Conservation (phyloP, 2,797 vertebrate genomes). For the Buceros bicornis region DNA sequence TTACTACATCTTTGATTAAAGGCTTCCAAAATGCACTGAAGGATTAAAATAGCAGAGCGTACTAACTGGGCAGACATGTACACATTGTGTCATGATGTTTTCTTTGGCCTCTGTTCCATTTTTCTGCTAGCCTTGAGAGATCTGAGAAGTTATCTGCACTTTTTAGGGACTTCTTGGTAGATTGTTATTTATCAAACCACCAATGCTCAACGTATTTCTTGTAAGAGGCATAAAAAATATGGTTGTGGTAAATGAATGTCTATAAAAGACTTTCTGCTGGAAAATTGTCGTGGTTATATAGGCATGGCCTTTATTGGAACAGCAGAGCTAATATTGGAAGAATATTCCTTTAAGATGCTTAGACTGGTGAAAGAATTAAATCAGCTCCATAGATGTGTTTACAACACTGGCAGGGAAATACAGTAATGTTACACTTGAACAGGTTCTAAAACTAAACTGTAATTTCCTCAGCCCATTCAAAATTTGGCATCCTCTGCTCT, state of each 20-base stretch:
- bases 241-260: background rate
- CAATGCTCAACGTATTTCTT: background rate
- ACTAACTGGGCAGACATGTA: background rate
- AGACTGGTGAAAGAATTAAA: background rate
- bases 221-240: background rate
- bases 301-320: slow-evolving; percentile 4
- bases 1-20: slow-evolving; percentile 49
- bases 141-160: slow-evolving; percentile 10
- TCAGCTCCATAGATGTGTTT: background rate
- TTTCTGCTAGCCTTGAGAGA: slow-evolving; percentile 13
- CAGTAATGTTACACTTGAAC: background rate
- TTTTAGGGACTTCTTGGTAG: background rate
- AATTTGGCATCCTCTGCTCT: background rate
- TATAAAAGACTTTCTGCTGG: slow-evolving; percentile 13
- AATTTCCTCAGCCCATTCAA: background rate
- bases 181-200: background rate
- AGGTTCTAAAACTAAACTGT: background rate
- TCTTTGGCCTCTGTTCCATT: background rate
- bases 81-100: slow-evolving; percentile 15
- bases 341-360: background rate
- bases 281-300: background rate
- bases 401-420: background rate
- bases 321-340: background rate
- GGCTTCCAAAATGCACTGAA: slow-evolving; percentile 34
- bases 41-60: slow-evolving; percentile 45